These are phyloP conservation scores for Excalfactoria chinensis DNA, from an alignment of 2,113 vertebrate genomes.

Conservation along the genomic window DNA sequence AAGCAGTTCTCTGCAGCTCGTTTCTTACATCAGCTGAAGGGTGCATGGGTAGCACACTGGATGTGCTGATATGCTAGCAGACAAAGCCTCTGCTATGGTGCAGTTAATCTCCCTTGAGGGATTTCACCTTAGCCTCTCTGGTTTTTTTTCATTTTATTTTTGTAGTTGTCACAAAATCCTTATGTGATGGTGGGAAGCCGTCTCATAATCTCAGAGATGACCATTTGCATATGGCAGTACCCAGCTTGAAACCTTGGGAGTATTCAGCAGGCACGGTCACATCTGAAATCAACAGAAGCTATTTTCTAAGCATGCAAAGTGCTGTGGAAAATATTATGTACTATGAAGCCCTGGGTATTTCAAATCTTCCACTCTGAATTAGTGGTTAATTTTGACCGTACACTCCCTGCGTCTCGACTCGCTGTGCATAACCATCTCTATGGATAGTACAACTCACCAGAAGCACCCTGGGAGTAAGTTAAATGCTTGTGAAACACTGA, in stretches of 20 bases:
- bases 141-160: not conserved
- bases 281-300: conserved; percentile 50
- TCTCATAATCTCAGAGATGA: not conserved
- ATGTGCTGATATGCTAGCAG: rapidly evolving
- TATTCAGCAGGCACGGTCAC: not conserved
- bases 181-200: not conserved
- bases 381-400: not conserved
- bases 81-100: not conserved
- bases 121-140: not conserved
- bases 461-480: not conserved
- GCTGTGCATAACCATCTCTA: not conserved
- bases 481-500: not conserved
- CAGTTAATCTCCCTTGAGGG: rapidly evolving
- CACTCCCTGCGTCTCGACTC: not conserved
- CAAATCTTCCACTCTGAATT: conserved; percentile 19
- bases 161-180: not conserved
- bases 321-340: conserved; percentile 35
- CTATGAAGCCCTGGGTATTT: conserved; percentile 12
- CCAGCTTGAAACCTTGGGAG: not conserved
- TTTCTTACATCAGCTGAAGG: not conserved
- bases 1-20: not conserved
- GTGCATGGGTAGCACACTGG: not conserved
- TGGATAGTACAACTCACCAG: conserved; percentile 4
- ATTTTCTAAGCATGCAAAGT: conserved; percentile 15
- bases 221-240: not conserved